Evolutionary conservation across 2,797 vertebrate species (phyloP).

Genomic region (Peromyscus nudipes): DNA sequence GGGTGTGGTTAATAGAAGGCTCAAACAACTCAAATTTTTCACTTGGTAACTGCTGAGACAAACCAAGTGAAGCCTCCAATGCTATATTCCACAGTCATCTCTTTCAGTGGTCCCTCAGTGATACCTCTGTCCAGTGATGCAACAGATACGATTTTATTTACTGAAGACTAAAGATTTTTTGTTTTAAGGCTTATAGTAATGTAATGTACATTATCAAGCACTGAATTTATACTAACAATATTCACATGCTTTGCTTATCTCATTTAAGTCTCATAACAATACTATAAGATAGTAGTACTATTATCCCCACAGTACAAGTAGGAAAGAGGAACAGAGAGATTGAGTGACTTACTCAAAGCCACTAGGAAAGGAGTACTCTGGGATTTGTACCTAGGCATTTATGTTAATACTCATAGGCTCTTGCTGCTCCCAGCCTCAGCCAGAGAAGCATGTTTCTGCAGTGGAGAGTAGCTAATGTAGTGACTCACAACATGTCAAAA

Average conservation of each 20-base stretch:
- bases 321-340: conserved; percentile 42
- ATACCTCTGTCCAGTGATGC: not conserved
- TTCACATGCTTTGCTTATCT: conserved; percentile 26
- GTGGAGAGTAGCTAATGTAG: not conserved
- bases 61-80: not conserved
- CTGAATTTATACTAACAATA: not conserved
- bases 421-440: not conserved
- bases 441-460: not conserved
- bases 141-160: conserved; percentile 17
- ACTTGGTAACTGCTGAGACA: conserved; percentile 27
- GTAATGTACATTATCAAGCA: conserved; percentile 9
- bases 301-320: not conserved
- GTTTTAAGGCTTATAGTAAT: not conserved
- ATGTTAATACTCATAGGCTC: too few species aligned
- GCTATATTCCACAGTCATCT: not conserved
- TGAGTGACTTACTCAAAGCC: conserved; percentile 9
- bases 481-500: not conserved
- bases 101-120: not conserved
- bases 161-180: not conserved
- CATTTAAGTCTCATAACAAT: not conserved
- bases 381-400: not conserved
- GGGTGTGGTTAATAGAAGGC: not conserved
- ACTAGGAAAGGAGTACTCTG: not conserved
- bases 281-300: not conserved
- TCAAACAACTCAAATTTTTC: conserved; percentile 25